phyloP scores from a whole-genome alignment of 2,888 invertebrate species.

The Ischnura elegans region DNA sequence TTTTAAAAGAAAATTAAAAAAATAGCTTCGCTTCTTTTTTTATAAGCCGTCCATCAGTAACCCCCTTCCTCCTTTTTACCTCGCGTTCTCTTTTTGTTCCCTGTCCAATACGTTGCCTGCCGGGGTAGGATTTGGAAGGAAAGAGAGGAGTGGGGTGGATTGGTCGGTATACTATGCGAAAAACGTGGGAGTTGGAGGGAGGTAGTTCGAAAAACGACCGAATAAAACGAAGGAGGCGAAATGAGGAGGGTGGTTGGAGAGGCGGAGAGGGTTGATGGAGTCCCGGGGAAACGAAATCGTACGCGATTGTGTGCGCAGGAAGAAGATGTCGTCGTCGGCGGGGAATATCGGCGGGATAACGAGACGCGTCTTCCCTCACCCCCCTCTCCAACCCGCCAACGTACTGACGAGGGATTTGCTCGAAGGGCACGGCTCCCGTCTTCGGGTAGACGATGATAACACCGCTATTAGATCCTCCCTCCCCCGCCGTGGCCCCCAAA shows the following conservation, averaged over 20 bases:
- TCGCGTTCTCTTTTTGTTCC: background rate
- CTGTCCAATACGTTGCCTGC: background rate
- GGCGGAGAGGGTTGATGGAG: background rate
- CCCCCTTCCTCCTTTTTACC: too few relatives aligned
- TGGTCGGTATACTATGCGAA: too few relatives aligned
- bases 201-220: background rate
- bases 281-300: background rate
- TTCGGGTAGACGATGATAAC: background rate
- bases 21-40: too few relatives aligned
- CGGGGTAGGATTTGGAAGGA: background rate
- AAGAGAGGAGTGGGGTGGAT: background rate
- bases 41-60: too few relatives aligned
- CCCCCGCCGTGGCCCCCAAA: background rate
- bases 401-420: background rate
- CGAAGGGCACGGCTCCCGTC: background rate
- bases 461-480: background rate
- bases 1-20: too few relatives aligned
- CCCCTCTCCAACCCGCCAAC: too few relatives aligned
- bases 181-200: background rate
- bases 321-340: background rate
- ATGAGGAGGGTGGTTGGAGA: background rate
- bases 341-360: conserved; percentile 9
- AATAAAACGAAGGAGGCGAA: background rate
- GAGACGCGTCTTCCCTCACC: background rate
- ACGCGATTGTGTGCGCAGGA: background rate